Evolutionary conservation across 2,113 vertebrate genomes (phyloP).

Genomic region (Alexandromys fortis): DNA sequence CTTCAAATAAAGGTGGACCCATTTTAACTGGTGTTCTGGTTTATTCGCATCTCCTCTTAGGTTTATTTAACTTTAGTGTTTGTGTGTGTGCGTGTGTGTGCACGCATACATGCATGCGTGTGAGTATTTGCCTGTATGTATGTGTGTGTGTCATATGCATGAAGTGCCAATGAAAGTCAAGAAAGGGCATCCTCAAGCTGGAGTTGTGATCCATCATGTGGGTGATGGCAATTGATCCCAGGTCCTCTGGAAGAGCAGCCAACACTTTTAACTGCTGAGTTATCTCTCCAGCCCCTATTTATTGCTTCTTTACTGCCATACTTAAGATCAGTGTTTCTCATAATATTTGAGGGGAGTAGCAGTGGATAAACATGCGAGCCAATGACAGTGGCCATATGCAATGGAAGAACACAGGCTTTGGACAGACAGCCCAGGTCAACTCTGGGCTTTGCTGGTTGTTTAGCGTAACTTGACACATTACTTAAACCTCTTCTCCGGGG

Average conservation of each 20-base stretch:
- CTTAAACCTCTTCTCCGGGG: background rate
- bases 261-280: background rate
- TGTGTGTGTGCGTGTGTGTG: background rate
- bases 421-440: background rate
- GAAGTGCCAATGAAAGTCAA: background rate
- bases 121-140: background rate
- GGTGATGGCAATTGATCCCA: background rate
- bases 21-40: conserved; percentile 24
- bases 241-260: background rate
- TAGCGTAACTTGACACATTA: background rate
- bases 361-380: background rate
- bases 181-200: background rate
- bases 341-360: background rate
- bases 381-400: background rate
- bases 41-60: conserved; percentile 32
- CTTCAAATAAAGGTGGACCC: background rate
- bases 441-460: background rate
- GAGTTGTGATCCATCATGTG: background rate
- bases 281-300: background rate
- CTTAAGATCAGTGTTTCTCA: background rate
- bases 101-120: no score
- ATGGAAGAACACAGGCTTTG: background rate
- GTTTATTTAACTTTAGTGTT: background rate
- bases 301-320: background rate
- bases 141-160: background rate